Percentiles rank a stretch among this genome's conserved stretches.
Evolutionary conservation across 2,888 invertebrate genomes (phyloP).

Genomic region (Nesidiocoris tenuis): DNA sequence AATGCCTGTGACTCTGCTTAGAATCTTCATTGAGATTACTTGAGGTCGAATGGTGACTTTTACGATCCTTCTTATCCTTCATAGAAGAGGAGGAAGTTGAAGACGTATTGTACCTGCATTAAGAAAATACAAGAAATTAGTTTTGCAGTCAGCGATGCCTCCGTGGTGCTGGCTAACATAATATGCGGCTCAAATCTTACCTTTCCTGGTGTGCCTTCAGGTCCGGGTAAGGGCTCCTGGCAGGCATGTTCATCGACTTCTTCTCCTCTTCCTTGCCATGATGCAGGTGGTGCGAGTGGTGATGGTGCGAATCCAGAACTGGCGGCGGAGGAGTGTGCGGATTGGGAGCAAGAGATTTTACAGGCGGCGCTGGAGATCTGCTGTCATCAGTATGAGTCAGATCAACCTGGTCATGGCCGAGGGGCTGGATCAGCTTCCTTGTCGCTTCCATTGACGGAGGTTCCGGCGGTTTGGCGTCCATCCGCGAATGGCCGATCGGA

Average conservation of each 20-base stretch:
- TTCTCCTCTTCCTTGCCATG: constrained; percentile 29
- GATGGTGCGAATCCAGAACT: background rate
- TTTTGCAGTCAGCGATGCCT: no score
- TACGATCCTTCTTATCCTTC: constrained; percentile 33
- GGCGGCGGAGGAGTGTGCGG: constrained; percentile 14
- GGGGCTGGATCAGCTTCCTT: background rate
- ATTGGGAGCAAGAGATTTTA: constrained; percentile 56
- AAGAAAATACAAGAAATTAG: background rate
- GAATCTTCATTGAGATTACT: background rate
- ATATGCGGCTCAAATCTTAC: background rate
- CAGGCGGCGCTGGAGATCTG: constrained; percentile 38
- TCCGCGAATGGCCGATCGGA: constrained; percentile 5
- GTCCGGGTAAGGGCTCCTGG: constrained; percentile 29
- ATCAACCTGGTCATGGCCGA: constrained; percentile 52
- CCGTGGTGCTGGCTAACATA: no score
- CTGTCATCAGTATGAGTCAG: constrained; percentile 54
- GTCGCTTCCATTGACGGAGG: background rate
- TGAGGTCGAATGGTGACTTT: constrained; percentile 19
- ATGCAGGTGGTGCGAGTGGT: constrained; percentile 34
- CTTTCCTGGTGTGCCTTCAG: constrained; percentile 28
- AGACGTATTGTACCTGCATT: constrained; percentile 17
- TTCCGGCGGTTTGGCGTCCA: constrained; percentile 9
- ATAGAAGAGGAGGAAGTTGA: background rate
- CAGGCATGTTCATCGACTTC: constrained; percentile 14
- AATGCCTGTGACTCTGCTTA: constrained; percentile 26